These are phyloP conservation scores for Trimorus sp. DNA, from an alignment of 2,888 invertebrate species.

Conservation along the genomic window DNA sequence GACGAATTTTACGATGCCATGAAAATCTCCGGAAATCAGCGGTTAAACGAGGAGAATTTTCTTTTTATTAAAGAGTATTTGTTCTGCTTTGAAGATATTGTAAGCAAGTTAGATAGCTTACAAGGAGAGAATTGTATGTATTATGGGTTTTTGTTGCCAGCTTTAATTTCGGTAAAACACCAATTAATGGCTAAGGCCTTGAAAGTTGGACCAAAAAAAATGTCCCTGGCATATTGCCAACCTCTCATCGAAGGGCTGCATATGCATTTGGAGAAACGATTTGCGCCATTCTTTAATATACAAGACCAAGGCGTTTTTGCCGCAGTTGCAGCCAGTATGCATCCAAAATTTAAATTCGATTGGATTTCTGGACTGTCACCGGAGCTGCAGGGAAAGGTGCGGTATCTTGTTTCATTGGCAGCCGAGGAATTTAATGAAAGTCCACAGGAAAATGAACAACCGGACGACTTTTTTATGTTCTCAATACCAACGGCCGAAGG, in stretches of 20 bases:
- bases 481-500: neutral
- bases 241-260: neutral
- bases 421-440: too few species aligned
- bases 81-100: constrained; percentile 10
- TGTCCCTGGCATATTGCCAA: neutral
- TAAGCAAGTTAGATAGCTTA: constrained; percentile 6
- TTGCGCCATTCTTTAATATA: too few species aligned
- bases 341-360: too few species aligned
- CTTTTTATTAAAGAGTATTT: neutral
- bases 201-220: neutral
- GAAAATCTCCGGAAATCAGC: neutral
- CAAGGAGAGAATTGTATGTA: constrained; percentile 9
- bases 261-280: neutral
- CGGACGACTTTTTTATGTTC: constrained; percentile 12
- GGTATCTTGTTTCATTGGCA: neutral
- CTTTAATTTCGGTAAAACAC: neutral
- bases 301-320: too few species aligned
- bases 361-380: too few species aligned
- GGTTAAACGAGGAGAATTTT: neutral
- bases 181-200: neutral
- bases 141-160: neutral
- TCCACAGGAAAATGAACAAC: neutral
- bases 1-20: neutral
- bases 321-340: too few species aligned
- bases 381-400: too few species aligned